Evolutionary conservation across 2,797 vertebrate species (phyloP).

Genomic region (Enteromius mattozi): DNA sequence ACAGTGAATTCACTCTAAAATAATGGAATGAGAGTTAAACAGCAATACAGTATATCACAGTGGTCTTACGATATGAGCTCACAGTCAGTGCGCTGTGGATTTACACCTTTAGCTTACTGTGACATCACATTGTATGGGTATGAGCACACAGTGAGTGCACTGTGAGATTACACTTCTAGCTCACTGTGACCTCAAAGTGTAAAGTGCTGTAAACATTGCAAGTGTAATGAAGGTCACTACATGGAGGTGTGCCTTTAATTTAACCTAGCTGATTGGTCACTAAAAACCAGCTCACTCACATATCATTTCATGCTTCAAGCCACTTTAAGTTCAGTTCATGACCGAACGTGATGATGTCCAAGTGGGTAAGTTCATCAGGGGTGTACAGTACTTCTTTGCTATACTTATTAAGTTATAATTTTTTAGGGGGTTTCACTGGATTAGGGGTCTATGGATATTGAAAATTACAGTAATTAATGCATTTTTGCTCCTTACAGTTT

Average conservation of each 20-base stretch:
- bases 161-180: not conserved
- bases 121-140: not conserved
- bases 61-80: not conserved
- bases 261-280: conserved; percentile 16
- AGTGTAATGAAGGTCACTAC: conserved; percentile 16
- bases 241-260: conserved; percentile 31
- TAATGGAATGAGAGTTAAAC: not conserved
- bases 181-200: not conserved
- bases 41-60: not conserved
- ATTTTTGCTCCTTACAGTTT: not conserved
- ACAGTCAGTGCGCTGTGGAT: not conserved
- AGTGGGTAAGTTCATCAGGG: conserved; percentile 30
- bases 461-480: not conserved
- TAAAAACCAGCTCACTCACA: conserved; percentile 3
- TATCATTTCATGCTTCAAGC: not conserved
- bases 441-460: too few species aligned
- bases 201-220: conserved; percentile 22
- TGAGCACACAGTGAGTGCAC: not conserved
- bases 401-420: not conserved
- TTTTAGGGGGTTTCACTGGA: not conserved
- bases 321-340: not conserved
- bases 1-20: not conserved
- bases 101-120: not conserved
- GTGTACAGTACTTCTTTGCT: not conserved
- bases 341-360: conserved; percentile 9